Evolutionary conservation across 2,797 vertebrate species (phyloP).

Genomic region (Ibycter americanus): DNA sequence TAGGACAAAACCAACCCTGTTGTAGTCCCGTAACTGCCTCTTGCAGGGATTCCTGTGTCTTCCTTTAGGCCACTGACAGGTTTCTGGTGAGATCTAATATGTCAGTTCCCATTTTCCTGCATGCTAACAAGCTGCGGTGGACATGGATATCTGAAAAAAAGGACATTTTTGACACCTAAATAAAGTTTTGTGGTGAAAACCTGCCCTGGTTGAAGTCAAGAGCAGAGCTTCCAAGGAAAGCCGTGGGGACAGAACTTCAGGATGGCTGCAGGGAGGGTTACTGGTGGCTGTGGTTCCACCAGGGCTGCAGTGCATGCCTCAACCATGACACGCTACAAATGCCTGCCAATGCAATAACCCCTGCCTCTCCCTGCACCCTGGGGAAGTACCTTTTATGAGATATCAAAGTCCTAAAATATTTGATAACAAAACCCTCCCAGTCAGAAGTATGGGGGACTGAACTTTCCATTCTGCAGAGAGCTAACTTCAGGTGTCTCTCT

Average conservation of each 20-base stretch:
- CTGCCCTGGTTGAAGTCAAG: not conserved
- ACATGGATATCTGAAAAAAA: not conserved
- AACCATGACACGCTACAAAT: fast-evolving
- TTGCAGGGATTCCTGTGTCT: not conserved
- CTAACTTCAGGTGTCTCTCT: not conserved
- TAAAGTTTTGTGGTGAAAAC: not conserved
- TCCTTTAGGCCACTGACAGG: not conserved
- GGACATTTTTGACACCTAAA: not conserved
- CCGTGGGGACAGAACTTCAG: not conserved
- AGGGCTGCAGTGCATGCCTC: not conserved
- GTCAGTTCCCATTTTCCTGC: not conserved
- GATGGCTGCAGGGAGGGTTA: not conserved
- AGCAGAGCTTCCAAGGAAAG: not conserved
- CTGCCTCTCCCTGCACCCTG: not conserved
- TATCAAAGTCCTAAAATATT: not conserved
- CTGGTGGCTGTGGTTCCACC: not conserved
- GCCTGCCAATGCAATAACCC: not conserved
- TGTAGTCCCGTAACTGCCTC: not conserved
- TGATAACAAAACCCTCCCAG: not conserved
- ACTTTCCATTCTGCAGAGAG: not conserved
- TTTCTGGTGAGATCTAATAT: not conserved
- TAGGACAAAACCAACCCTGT: not conserved
- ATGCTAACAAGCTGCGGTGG: not conserved
- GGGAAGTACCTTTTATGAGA: not conserved
- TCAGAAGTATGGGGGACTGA: not conserved